A percentile compares a stretch with the other conserved stretches of the same genome.
These are phyloP conservation scores for Acrobasis suavella DNA, from an alignment of 2,888 invertebrate species.

Conservation along the genomic window DNA sequence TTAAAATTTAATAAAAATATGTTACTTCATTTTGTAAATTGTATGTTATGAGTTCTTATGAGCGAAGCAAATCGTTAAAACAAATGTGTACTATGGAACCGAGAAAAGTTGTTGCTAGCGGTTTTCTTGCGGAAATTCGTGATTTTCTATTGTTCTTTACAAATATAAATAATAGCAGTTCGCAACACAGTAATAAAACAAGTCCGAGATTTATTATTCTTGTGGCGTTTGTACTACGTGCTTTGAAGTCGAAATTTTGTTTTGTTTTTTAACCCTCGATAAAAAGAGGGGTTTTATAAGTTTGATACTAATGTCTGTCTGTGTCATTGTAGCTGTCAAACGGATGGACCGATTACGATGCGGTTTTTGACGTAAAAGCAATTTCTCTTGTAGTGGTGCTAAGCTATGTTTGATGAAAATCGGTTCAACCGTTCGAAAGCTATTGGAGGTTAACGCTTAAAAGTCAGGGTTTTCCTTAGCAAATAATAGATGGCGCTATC, in stretches of 20 bases:
- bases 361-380: too few species aligned
- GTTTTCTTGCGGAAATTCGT: slow-evolving; percentile 11
- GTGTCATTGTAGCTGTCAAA: too few species aligned
- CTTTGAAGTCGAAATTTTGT: slow-evolving; percentile 10
- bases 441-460: too few species aligned
- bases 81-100: neutral
- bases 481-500: slow-evolving; percentile 17
- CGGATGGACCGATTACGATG: too few species aligned
- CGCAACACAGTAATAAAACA: slow-evolving; percentile 18
- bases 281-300: too few species aligned
- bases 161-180: slow-evolving; percentile 12
- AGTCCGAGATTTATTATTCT: slow-evolving; percentile 13
- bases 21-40: neutral
- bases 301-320: too few species aligned
- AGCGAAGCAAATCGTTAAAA: neutral
- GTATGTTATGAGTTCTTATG: neutral
- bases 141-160: slow-evolving; percentile 20
- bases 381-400: too few species aligned
- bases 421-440: too few species aligned
- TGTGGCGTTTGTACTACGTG: slow-evolving; percentile 25
- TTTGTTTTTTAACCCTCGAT: slow-evolving; percentile 2
- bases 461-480: too few species aligned
- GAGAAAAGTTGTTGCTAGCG: neutral
- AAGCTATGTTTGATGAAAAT: too few species aligned
- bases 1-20: neutral